These are phyloP conservation scores for Geophilus truncorum DNA, from an alignment of 2,888 invertebrate species.

Conservation along the genomic window DNA sequence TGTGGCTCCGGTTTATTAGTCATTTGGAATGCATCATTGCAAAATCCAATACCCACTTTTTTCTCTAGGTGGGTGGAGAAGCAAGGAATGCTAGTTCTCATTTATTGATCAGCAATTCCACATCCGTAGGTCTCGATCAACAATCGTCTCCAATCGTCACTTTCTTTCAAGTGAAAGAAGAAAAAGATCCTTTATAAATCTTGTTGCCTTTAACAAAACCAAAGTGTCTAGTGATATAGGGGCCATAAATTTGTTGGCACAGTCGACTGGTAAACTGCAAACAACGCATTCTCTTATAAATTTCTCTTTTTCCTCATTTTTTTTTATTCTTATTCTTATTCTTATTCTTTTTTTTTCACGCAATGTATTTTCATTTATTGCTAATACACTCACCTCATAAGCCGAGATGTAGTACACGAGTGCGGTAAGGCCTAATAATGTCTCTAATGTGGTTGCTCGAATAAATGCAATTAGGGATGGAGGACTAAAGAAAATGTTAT, in stretches of 20 bases:
- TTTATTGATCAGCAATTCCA: not conserved
- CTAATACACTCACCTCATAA: not conserved
- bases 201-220: constrained; percentile 27
- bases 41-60: not conserved
- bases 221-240: constrained; percentile 13
- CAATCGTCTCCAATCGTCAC: constrained; percentile 17
- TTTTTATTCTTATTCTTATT: not conserved
- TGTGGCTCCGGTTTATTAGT: not conserved
- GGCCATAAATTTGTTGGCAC: constrained; percentile 19
- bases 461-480: constrained; percentile 23
- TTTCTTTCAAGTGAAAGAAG: constrained; percentile 17
- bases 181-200: constrained; percentile 27
- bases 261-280: not conserved
- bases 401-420: not conserved
- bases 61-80: too few species aligned
- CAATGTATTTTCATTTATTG: not conserved
- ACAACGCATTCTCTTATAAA: not conserved
- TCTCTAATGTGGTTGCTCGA: constrained; percentile 2
- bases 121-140: not conserved
- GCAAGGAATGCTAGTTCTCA: too few species aligned
- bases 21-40: not conserved
- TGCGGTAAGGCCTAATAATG: not conserved
- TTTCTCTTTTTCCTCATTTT: not conserved
- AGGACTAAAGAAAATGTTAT: constrained; percentile 14
- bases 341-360: not conserved